phyloP scores from a whole-genome alignment of 2,113 vertebrate species.

The Myanophis thanlyinensis region DNA sequence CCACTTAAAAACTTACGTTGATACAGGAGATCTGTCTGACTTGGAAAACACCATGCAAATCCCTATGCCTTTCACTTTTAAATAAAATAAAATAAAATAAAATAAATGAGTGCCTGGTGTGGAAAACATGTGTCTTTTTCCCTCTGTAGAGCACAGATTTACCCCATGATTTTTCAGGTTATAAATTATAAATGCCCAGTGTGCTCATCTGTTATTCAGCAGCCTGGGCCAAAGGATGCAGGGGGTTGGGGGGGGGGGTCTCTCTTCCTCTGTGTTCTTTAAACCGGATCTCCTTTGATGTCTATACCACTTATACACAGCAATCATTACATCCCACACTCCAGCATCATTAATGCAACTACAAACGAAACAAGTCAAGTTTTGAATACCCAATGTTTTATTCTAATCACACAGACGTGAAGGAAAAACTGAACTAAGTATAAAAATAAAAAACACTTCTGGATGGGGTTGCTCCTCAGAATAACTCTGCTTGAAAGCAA shows the following conservation, averaged over 20 bases:
- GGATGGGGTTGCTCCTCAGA: constrained; percentile 39
- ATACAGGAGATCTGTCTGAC: constrained; percentile 11
- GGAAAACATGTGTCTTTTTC: not conserved
- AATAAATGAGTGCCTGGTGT: not conserved
- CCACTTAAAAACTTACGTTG: not conserved
- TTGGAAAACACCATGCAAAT: constrained; percentile 1
- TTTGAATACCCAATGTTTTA: constrained; percentile 38
- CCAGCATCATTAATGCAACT: constrained; percentile 56
- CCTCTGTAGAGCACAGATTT: constrained; percentile 21
- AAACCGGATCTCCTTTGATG: constrained; percentile 61
- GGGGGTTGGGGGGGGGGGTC: not conserved
- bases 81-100: not conserved
- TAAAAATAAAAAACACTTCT: constrained; percentile 53
- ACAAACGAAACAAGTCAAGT: constrained; percentile 34
- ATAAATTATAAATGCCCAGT: constrained; percentile 60
- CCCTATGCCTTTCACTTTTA: not conserved
- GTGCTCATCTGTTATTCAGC: constrained; percentile 36
- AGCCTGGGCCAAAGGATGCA: constrained; percentile 51
- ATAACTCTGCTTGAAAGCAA: constrained; percentile 20
- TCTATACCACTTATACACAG: constrained; percentile 40
- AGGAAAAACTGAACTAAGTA: constrained; percentile 45
- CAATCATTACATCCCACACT: constrained; percentile 16
- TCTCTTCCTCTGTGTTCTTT: constrained; percentile 37
- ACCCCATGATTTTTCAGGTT: constrained; percentile 36
- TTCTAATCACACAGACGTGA: constrained; percentile 12